A percentile compares a stretch with the other conserved stretches of the same genome.
Conservation (phyloP, 2,797 vertebrate genomes). For the Anableps anableps region DNA sequence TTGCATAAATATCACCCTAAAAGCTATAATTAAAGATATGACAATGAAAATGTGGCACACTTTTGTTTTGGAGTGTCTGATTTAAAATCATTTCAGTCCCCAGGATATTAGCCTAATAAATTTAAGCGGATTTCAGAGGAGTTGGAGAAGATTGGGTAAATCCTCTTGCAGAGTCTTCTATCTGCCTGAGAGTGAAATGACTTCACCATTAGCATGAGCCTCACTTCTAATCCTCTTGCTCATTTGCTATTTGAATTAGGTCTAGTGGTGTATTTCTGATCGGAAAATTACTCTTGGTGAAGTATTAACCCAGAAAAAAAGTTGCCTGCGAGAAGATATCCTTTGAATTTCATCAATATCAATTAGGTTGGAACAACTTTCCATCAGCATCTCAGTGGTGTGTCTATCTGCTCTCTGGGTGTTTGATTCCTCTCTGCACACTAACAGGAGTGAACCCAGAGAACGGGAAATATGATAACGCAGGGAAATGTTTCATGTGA, state of each 20-base stretch:
- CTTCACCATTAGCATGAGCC: slow-evolving; percentile 51
- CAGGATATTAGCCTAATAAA: slow-evolving; percentile 59
- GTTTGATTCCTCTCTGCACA: slow-evolving; percentile 11
- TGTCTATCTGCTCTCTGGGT: background rate
- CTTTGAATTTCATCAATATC: slow-evolving; percentile 13
- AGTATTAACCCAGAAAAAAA: slow-evolving; percentile 39
- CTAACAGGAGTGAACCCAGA: background rate
- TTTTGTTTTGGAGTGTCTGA: slow-evolving; percentile 31
- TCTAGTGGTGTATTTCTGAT: slow-evolving; percentile 44
- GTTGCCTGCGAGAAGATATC: slow-evolving; percentile 8
- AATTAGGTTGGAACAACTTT: slow-evolving; percentile 20
- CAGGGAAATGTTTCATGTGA: slow-evolving; percentile 7
- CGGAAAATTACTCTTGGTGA: slow-evolving; percentile 35
- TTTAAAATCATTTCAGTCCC: slow-evolving; percentile 46
- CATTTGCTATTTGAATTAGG: slow-evolving; percentile 60
- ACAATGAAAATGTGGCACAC: slow-evolving; percentile 5
- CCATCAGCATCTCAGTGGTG: slow-evolving; percentile 2
- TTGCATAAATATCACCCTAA: background rate
- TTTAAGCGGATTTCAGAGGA: slow-evolving; percentile 55
- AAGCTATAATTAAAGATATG: background rate
- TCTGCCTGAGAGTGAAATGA: slow-evolving; percentile 41
- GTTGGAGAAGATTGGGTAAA: slow-evolving; percentile 53
- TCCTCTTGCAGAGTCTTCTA: slow-evolving; percentile 54
- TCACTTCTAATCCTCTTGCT: slow-evolving; percentile 59
- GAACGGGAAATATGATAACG: slow-evolving; percentile 13